Evolutionary conservation across 2,113 vertebrate genomes (phyloP), one percentile per base, ranked within the genome.

Genomic region (Malaclemys terrapin): DNA sequence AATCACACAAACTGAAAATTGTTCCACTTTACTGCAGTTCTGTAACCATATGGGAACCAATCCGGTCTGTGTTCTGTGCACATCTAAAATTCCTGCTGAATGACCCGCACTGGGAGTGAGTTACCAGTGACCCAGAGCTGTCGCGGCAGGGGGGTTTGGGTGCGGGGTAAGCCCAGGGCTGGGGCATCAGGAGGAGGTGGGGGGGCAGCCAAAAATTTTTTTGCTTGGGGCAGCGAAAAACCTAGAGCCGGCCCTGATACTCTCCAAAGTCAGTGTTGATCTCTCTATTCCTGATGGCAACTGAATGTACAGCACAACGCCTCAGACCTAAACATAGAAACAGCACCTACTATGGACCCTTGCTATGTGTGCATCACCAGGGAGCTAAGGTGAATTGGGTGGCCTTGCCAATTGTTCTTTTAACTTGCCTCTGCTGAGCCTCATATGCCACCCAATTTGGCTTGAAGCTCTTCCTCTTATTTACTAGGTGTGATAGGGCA

Each of bases 371-470:
- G 50, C 19, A 45, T 53, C 12, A 13, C 10, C 12, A 88, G 13
- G 52, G 1, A 80, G 72, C 47, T 88, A 42, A 52, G 81, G 84
- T 1, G 6, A 54, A 79, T 35, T 29, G 16, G 57, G 42, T 54
- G 53, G 52, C 14, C 54, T 93, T 65, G 80, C 27, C 11, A 29
- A 17, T 2, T 0, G 0, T 53, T 13, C 54, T 19, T 56, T n/a
- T 80, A 0, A 0, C 54, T 75, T 78, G n/a, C 50, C 31, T 35
- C 27, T 16, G 10, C 50, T 53, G 65, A 12, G 45, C 42, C 47
- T 72, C 17, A 3, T 3, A 29, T 10, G 38, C 4, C 54, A 45
- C 53, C 22, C 54, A 79, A 29, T 16, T 22, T 62, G 25, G 22
- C 72, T 11, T 35, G 16, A 49, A 80, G 49, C 1, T 87, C 14